A percentile compares a stretch with the other conserved stretches of the same genome.
These are phyloP conservation scores for Gymnoscopelus braueri DNA, from an alignment of 2,797 vertebrate genomes.

Conservation along the genomic window DNA sequence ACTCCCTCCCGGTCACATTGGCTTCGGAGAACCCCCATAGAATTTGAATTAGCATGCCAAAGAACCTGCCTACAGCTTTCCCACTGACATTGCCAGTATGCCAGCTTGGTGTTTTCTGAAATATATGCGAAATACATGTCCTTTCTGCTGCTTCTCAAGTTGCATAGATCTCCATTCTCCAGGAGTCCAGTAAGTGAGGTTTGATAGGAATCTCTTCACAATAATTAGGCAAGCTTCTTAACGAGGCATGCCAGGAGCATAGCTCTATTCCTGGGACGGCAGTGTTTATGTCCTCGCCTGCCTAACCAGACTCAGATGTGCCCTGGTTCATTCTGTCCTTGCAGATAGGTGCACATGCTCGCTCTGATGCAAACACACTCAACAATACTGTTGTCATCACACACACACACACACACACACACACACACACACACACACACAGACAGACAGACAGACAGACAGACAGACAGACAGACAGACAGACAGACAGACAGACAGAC, in stretches of 20 bases:
- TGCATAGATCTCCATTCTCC: conserved; percentile 57
- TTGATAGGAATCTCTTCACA: conserved; percentile 64
- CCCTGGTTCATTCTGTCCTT: conserved; percentile 54
- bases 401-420: conserved; percentile 16
- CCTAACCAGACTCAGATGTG: conserved; percentile 71
- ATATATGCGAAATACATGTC: conserved; percentile 57
- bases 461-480: neutral
- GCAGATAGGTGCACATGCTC: conserved; percentile 44
- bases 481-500: neutral
- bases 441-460: conserved; percentile 14
- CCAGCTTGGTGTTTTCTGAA: conserved; percentile 54
- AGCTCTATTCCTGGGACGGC: conserved; percentile 43
- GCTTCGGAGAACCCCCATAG: conserved; percentile 25
- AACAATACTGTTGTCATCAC: conserved; percentile 7
- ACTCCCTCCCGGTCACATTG: conserved; percentile 29
- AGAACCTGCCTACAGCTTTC: conserved; percentile 32
- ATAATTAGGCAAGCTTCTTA: conserved; percentile 64
- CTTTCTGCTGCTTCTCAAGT: conserved; percentile 51
- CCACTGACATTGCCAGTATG: conserved; percentile 41
- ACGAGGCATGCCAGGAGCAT: conserved; percentile 56
- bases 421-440: conserved; percentile 31
- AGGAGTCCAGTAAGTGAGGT: conserved; percentile 56
- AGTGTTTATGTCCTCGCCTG: conserved; percentile 54
- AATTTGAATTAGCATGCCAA: conserved; percentile 31
- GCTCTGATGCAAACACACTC: conserved; percentile 28